Conservation (phyloP, 2,888 invertebrate genomes). For the Steinernema hermaphroditum region DNA sequence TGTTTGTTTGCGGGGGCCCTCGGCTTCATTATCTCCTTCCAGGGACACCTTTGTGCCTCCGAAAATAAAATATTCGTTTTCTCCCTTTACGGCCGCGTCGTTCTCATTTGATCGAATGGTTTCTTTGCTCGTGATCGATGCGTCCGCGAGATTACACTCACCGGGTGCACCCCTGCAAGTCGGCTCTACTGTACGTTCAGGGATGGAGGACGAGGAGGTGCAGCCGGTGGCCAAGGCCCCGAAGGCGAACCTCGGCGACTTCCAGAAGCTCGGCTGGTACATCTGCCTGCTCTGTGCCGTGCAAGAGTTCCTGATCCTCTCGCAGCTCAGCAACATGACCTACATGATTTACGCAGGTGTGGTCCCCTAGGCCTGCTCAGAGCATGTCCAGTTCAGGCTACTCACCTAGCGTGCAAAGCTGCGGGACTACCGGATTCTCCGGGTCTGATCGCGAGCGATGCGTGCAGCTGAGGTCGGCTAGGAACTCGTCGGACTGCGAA, state of each 20-base stretch:
- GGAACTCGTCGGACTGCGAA: not conserved
- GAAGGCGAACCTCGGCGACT: constrained; percentile 27
- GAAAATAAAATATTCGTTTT: constrained; percentile 5
- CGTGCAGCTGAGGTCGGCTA: not conserved
- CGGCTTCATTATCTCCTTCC: not conserved
- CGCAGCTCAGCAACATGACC: constrained; percentile 23
- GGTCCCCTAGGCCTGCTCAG: not conserved
- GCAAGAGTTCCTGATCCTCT: constrained; percentile 30
- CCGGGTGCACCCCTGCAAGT: not conserved
- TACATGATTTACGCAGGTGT: constrained; percentile 29
- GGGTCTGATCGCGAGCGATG: constrained; percentile 15
- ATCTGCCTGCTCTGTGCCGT: constrained; percentile 4
- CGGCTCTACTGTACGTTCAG: not conserved
- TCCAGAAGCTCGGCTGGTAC: constrained; percentile 32
- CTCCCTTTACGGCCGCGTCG: not conserved
- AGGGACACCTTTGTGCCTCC: not conserved
- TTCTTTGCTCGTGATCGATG: constrained; percentile 17
- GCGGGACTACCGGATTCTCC: not conserved
- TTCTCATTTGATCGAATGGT: constrained; percentile 22
- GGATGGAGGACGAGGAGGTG: constrained; percentile 10
- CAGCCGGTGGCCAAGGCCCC: not conserved
- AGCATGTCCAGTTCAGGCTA: not conserved
- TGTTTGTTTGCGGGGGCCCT: not conserved
- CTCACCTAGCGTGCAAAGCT: not conserved
- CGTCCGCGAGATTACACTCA: constrained; percentile 18